A percentile compares a stretch with the other conserved stretches of the same genome.
phyloP scores from a whole-genome alignment of 2,888 invertebrate genomes.

The Scelioninae gen. 2 region DNA sequence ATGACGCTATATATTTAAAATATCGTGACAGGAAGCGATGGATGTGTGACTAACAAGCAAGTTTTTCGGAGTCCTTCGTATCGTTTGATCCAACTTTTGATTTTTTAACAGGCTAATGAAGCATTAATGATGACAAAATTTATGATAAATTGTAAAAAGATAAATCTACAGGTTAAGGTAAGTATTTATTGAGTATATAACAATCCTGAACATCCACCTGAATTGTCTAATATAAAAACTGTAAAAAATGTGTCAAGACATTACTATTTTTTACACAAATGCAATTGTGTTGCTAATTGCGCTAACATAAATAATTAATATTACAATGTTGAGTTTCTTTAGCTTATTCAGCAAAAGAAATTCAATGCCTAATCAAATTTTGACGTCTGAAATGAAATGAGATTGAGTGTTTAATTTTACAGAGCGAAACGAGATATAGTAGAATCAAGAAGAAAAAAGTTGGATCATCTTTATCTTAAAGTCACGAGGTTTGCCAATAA shows the following conservation, averaged over 20 bases:
- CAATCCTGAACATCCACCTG: background rate
- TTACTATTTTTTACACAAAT: background rate
- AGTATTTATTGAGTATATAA: too few species aligned
- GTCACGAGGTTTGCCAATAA: slow-evolving; percentile 38
- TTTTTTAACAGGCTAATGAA: slow-evolving; percentile 1
- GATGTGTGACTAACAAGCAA: slow-evolving; percentile 49
- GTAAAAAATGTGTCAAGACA: background rate
- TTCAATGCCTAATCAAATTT: background rate
- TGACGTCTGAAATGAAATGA: background rate
- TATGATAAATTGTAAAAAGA: background rate
- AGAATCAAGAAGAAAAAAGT: slow-evolving; percentile 14
- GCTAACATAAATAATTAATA: too few species aligned
- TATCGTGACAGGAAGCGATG: slow-evolving; percentile 50
- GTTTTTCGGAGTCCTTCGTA: slow-evolving; percentile 18
- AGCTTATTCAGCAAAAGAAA: slow-evolving; percentile 2
- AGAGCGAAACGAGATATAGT: background rate
- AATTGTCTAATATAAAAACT: too few species aligned
- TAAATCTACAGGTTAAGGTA: too few species aligned
- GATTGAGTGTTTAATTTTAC: background rate
- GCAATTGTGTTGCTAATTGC: background rate
- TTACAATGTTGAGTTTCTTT: too few species aligned
- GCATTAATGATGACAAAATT: background rate
- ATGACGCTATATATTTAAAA: slow-evolving; percentile 21
- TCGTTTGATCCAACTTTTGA: slow-evolving; percentile 35
- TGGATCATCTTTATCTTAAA: slow-evolving; percentile 32